Percentiles rank a stretch among this genome's conserved stretches.
These are phyloP conservation scores for Lophochroa leadbeateri DNA, from an alignment of 2,113 vertebrate species.

Conservation along the genomic window DNA sequence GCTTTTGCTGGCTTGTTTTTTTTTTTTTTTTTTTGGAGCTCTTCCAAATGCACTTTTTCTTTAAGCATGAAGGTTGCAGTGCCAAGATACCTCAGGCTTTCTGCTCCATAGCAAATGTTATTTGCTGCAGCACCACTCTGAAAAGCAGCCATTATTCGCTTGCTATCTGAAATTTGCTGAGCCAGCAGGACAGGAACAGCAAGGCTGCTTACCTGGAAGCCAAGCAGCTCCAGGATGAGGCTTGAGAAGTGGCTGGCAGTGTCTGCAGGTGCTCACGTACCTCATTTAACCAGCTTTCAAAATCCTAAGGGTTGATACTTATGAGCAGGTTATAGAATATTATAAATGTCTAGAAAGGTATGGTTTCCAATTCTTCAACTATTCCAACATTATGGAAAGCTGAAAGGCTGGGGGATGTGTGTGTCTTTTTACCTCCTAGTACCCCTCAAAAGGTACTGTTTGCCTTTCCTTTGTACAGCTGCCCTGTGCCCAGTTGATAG, in stretches of 20 bases:
- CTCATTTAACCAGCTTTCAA: not conserved
- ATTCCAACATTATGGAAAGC: not conserved
- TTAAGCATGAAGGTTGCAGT: not conserved
- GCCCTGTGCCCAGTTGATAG: not conserved
- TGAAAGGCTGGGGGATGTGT: not conserved
- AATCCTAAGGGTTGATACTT: not conserved
- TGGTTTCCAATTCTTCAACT: not conserved
- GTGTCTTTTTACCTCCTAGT: not conserved
- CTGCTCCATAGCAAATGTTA: not conserved
- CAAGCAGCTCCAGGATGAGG: not conserved
- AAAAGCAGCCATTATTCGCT: slow-evolving; percentile 25
- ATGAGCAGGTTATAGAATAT: not conserved
- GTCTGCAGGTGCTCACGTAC: not conserved
- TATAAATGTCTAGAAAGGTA: not conserved
- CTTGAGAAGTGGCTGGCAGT: not conserved
- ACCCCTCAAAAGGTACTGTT: not conserved
- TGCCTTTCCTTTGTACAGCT: not conserved
- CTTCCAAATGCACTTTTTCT: not conserved
- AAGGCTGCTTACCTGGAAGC: slow-evolving; percentile 40
- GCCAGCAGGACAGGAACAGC: not conserved
- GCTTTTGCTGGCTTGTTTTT: not conserved
- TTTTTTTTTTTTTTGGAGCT: not conserved
- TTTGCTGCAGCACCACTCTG: slow-evolving; percentile 16
- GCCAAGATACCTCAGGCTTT: not conserved
- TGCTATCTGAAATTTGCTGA: slow-evolving; percentile 41